Conservation (phyloP, 2,888 invertebrate species). For the Stenodema calcarata region DNA sequence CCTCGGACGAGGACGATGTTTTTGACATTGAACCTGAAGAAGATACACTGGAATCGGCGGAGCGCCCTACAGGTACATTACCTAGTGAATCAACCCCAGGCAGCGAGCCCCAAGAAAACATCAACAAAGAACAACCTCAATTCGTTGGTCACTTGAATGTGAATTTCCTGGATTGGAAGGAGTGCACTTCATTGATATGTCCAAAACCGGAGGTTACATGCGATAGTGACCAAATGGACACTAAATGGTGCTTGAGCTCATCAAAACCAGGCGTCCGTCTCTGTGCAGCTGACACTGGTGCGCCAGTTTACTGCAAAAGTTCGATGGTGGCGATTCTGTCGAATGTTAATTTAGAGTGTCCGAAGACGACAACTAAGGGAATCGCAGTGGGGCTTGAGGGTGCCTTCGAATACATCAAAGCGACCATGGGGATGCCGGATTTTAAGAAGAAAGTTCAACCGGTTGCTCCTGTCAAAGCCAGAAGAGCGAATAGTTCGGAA, state of each 20-base stretch:
- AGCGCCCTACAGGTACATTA: not conserved
- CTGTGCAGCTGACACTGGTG: not conserved
- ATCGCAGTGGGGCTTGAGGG: not conserved
- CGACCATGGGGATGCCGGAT: not conserved
- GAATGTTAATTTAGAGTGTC: not conserved
- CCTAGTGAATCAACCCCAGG: not conserved
- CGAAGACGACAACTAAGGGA: not conserved
- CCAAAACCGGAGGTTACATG: not conserved
- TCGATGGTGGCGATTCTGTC: not conserved
- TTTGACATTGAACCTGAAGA: not conserved
- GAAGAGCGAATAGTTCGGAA: not conserved
- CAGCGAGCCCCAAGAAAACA: not conserved
- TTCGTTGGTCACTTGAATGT: not conserved
- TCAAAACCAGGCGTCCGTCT: not conserved
- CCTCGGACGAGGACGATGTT: no score
- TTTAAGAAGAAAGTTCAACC: not conserved
- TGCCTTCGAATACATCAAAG: conserved; percentile 1
- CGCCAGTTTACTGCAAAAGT: not conserved
- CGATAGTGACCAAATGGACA: not conserved
- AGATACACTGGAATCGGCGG: not conserved
- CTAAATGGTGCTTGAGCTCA: not conserved
- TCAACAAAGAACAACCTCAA: not conserved
- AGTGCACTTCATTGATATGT: not conserved
- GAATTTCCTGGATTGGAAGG: not conserved
- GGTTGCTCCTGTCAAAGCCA: not conserved